phyloP scores from a whole-genome alignment of 1,140 invertebrate species.

The Chrysomallon squamiferum region DNA sequence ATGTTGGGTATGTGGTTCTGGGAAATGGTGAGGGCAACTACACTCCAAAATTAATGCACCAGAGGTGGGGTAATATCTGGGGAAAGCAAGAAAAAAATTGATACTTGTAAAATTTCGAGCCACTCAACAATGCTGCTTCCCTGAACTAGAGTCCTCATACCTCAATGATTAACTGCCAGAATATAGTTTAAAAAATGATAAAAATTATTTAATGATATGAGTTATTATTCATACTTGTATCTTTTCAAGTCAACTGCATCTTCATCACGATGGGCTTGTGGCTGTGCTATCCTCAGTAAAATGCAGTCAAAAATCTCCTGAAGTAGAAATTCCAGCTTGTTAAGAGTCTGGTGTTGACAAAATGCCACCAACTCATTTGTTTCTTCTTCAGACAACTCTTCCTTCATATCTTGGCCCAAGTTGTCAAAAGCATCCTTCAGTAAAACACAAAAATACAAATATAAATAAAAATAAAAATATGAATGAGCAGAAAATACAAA shows the following conservation, averaged over 20 bases:
- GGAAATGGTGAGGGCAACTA: too few species aligned
- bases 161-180: too few species aligned
- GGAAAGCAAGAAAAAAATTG: too few species aligned
- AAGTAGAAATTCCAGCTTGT: conserved; percentile 26
- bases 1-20: too few species aligned
- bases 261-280: not conserved
- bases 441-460: not conserved
- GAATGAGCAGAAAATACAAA: not conserved
- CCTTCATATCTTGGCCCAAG: conserved; percentile 14
- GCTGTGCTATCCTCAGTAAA: conserved; percentile 26
- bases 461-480: not conserved
- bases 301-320: conserved; percentile 36
- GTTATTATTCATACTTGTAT: too few species aligned
- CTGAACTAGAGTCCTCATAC: too few species aligned
- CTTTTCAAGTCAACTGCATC: not conserved
- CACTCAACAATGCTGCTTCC: too few species aligned
- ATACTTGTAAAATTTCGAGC: too few species aligned
- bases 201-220: too few species aligned
- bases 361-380: conserved; percentile 6
- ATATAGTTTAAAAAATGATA: too few species aligned
- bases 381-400: conserved; percentile 18
- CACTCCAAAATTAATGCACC: too few species aligned
- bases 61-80: too few species aligned
- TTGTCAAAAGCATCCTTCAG: conserved; percentile 40
- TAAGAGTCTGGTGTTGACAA: conserved; percentile 7